Conservation (phyloP, 2,888 invertebrate species). For the Caenorhabditis afra region DNA sequence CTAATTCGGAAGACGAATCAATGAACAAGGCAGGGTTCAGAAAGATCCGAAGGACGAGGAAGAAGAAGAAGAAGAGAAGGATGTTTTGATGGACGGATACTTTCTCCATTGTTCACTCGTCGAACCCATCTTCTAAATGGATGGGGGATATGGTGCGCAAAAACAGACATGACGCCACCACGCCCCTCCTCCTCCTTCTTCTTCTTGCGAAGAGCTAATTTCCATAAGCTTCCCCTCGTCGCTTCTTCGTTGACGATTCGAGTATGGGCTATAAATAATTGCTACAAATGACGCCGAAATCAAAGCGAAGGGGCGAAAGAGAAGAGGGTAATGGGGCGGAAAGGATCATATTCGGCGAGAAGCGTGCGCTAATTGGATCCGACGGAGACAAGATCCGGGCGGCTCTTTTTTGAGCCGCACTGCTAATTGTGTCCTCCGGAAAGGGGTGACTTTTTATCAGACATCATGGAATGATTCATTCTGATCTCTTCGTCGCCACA, state of each 20-base stretch:
- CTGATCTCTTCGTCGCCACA: too few relatives aligned
- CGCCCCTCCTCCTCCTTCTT: too few relatives aligned
- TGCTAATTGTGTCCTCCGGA: conserved; percentile 31
- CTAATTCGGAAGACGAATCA: too few relatives aligned
- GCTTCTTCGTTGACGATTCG: neutral
- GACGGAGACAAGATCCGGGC: conserved; percentile 2
- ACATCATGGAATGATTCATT: conserved; percentile 7
- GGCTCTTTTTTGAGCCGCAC: conserved; percentile 3
- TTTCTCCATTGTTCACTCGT: too few relatives aligned
- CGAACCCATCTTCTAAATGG: neutral
- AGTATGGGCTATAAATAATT: conserved; percentile 20
- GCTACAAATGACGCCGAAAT: neutral
- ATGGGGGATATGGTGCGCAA: neutral
- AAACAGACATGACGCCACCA: conserved; percentile 21
- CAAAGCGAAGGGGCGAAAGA: neutral
- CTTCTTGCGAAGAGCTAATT: conserved; percentile 18
- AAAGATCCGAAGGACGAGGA: neutral
- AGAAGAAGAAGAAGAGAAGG: too few relatives aligned
- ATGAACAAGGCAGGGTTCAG: neutral
- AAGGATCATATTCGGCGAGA: too few relatives aligned
- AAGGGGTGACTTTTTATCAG: neutral
- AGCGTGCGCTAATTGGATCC: too few relatives aligned
- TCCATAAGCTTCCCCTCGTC: conserved; percentile 20
- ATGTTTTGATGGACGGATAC: too few relatives aligned
- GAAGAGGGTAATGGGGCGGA: neutral